Evolutionary conservation across 2,888 invertebrate genomes (phyloP).

Genomic region (Noctua janthe): DNA sequence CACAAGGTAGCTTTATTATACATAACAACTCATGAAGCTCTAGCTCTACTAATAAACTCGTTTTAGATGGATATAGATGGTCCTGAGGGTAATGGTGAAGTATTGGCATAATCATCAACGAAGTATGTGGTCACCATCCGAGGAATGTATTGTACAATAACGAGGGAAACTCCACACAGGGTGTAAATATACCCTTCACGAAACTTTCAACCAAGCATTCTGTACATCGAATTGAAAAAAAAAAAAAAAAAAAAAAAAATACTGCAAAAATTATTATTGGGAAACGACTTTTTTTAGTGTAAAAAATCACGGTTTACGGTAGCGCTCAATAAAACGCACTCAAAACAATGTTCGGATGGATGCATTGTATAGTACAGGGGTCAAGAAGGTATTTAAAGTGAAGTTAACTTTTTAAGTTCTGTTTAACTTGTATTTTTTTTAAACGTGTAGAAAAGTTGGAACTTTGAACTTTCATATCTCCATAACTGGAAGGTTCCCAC

Average conservation of each 20-base stretch:
- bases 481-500: no score
- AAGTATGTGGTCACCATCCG: not conserved
- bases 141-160: not conserved
- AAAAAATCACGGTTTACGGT: not conserved
- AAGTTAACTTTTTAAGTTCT: not conserved
- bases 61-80: constrained; percentile 16
- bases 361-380: not conserved
- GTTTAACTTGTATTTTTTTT: not conserved
- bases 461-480: not conserved
- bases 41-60: not conserved
- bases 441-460: not conserved
- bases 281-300: not conserved
- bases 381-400: not conserved
- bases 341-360: not conserved
- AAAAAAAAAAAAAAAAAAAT: no score
- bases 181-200: not conserved
- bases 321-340: not conserved
- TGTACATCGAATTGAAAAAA: no score
- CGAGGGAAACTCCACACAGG: no score
- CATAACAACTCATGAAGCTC: constrained; percentile 20
- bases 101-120: constrained; percentile 18
- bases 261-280: not conserved
- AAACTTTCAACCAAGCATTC: not conserved
- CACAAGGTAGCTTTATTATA: not conserved
- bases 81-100: constrained; percentile 27